phyloP scores from a whole-genome alignment of 2,113 vertebrate species.

The Pterocles burchelli region DNA sequence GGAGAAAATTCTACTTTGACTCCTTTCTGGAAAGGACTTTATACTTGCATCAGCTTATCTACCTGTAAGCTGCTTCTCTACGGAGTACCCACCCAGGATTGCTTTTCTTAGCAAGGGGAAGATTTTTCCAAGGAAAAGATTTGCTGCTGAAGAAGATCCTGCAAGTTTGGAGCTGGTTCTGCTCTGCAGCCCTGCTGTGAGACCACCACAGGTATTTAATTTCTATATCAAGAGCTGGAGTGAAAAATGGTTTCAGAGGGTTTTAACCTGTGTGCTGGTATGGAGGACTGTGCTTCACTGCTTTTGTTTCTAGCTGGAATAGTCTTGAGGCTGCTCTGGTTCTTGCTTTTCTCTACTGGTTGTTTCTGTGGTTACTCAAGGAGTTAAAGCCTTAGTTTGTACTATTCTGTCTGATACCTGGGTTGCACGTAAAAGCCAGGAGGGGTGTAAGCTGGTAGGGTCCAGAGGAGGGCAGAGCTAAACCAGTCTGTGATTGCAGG shows the following conservation, averaged over 20 bases:
- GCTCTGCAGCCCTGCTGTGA: not conserved
- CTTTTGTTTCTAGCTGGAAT: not conserved
- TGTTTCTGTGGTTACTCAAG: not conserved
- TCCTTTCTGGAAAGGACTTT: not conserved
- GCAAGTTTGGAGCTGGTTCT: too few species aligned
- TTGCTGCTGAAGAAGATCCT: not conserved
- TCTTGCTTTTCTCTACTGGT: not conserved
- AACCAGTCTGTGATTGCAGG: not conserved
- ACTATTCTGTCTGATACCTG: not conserved
- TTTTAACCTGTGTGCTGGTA: not conserved
- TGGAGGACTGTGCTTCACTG: not conserved
- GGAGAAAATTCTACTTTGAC: not conserved
- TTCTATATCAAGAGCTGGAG: not conserved
- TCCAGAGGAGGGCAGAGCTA: not conserved
- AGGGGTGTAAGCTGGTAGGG: not conserved
- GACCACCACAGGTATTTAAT: not conserved
- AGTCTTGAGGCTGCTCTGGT: not conserved
- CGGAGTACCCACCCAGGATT: not conserved
- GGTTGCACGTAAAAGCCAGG: not conserved
- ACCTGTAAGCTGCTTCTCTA: not conserved
- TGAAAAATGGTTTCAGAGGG: not conserved
- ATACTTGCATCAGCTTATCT: accelerated
- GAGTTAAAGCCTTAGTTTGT: not conserved
- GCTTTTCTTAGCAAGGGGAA: not conserved
- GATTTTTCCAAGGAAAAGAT: not conserved